phyloP scores from a whole-genome alignment of 2,888 invertebrate species.

The Abscondita cerata region DNA sequence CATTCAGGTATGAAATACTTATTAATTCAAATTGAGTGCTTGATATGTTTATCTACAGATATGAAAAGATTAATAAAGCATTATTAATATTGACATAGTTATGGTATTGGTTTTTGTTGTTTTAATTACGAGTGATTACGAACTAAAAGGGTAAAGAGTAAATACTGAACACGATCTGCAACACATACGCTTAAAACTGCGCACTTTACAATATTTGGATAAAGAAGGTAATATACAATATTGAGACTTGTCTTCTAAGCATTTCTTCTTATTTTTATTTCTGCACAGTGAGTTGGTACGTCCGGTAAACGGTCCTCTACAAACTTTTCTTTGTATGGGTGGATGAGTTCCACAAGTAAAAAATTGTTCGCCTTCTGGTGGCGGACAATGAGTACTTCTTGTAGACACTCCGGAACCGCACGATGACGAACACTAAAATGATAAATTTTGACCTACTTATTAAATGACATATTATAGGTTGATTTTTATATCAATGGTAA shows the following conservation, averaged over 20 bases:
- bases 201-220: slow-evolving; percentile 50
- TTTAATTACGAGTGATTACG: slow-evolving; percentile 5
- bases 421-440: slow-evolving; percentile 67
- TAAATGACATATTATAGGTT: too few species aligned
- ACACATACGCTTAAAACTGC: slow-evolving; percentile 65
- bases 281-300: slow-evolving; percentile 48
- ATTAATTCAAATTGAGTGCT: not conserved
- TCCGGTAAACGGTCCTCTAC: slow-evolving; percentile 54
- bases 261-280: slow-evolving; percentile 41
- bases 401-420: slow-evolving; percentile 67
- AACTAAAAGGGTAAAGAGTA: slow-evolving; percentile 24
- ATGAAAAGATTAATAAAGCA: slow-evolving; percentile 4
- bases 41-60: slow-evolving; percentile 2
- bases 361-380: slow-evolving; percentile 57
- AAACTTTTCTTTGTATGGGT: slow-evolving; percentile 62
- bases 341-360: slow-evolving; percentile 64
- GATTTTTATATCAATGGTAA: too few species aligned
- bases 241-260: slow-evolving; percentile 50
- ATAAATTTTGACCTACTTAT: too few species aligned
- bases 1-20: not conserved
- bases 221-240: slow-evolving; percentile 63
- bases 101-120: too few species aligned
- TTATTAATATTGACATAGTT: not conserved
- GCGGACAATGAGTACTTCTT: slow-evolving; percentile 64
- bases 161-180: slow-evolving; percentile 62